phyloP scores from a whole-genome alignment of 2,888 invertebrate species.

The Himalopsyche kuldschensis region DNA sequence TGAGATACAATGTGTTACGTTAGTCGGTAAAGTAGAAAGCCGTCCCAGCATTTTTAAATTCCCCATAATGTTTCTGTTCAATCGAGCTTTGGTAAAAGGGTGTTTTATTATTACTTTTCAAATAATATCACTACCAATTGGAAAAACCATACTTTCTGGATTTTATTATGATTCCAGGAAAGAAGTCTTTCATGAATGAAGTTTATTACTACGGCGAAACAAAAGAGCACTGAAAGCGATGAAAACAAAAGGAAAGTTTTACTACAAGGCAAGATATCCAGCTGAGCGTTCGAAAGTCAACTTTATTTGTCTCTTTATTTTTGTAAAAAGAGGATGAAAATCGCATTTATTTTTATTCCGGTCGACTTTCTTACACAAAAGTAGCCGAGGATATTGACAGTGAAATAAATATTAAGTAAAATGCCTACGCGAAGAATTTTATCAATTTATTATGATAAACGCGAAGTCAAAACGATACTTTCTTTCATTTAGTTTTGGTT shows the following conservation, averaged over 20 bases:
- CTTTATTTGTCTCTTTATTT: not conserved
- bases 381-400: not conserved
- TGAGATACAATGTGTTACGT: too few relatives aligned
- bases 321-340: not conserved
- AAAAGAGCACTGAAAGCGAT: not conserved
- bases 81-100: not conserved
- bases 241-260: not conserved
- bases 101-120: not conserved
- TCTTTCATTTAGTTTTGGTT: too few relatives aligned
- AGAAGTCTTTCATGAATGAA: not conserved
- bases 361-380: not conserved
- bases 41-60: not conserved
- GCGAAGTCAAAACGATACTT: too few relatives aligned
- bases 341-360: not conserved
- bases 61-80: not conserved
- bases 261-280: not conserved
- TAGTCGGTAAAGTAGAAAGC: not conserved
- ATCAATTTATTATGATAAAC: too few relatives aligned
- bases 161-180: not conserved
- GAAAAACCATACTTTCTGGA: not conserved
- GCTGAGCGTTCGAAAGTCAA: not conserved
- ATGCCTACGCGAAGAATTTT: too few relatives aligned
- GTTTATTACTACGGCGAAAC: not conserved
- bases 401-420: not conserved
- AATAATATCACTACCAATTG: not conserved